These are phyloP conservation scores for Craniophora ligustri DNA, from an alignment of 2,888 invertebrate genomes.

Conservation along the genomic window DNA sequence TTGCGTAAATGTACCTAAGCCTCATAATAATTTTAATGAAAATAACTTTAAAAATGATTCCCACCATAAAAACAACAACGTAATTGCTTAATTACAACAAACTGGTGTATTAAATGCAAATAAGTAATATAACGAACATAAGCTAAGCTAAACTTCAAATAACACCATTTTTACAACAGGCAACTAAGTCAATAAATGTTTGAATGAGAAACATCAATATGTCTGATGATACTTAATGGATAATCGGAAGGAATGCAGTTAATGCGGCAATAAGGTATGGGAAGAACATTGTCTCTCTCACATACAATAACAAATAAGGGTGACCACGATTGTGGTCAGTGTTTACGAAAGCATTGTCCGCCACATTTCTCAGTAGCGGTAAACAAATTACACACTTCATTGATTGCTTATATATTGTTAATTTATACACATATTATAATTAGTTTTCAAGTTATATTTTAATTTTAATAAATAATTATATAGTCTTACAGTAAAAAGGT, in stretches of 20 bases:
- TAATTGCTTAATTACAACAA: slow-evolving; percentile 6
- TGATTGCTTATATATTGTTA: background rate
- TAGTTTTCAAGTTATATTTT: slow-evolving; percentile 2
- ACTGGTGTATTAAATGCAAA: too few relatives aligned
- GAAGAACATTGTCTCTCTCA: slow-evolving; percentile 51
- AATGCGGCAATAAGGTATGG: slow-evolving; percentile 43
- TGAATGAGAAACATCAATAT: too few relatives aligned
- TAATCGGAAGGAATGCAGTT: slow-evolving; percentile 27
- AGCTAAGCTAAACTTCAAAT: too few relatives aligned
- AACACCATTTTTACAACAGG: too few relatives aligned
- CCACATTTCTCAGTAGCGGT: slow-evolving; percentile 41
- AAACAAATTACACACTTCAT: slow-evolving; percentile 42
- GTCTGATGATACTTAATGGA: background rate
- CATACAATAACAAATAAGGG: slow-evolving; percentile 52
- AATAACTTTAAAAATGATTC: too few relatives aligned
- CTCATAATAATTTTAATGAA: too few relatives aligned
- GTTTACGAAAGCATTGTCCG: slow-evolving; percentile 61
- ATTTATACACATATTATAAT: slow-evolving; percentile 3
- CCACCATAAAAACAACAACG: slow-evolving; percentile 4
- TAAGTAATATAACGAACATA: too few relatives aligned
- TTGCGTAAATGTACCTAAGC: too few relatives aligned
- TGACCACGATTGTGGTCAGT: slow-evolving; percentile 58
- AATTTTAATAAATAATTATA: too few relatives aligned
- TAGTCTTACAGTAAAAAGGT: too few relatives aligned
- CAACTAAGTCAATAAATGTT: too few relatives aligned